Evolutionary conservation across 1,140 invertebrate genomes (phyloP).

Genomic region (Apis dorsata): DNA sequence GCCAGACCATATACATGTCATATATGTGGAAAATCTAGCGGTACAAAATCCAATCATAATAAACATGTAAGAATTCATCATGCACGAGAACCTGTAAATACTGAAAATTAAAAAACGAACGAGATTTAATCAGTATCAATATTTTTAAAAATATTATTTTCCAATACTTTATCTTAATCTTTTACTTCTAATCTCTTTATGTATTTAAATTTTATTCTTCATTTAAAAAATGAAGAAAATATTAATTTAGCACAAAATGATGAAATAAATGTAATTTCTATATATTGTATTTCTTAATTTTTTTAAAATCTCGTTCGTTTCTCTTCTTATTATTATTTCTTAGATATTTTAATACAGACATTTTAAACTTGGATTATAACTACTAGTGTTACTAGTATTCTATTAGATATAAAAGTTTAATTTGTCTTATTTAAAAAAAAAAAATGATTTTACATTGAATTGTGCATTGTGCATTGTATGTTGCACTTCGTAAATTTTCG

Average conservation of each 20-base stretch:
- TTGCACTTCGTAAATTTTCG: conserved; percentile 51
- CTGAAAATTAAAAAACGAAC: conserved; percentile 84
- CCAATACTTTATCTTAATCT: background rate
- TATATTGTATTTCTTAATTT: conserved; percentile 1
- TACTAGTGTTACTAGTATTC: background rate
- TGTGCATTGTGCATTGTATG: conserved; percentile 16
- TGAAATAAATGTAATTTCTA: background rate
- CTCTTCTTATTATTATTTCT: background rate
- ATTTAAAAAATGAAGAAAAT: background rate
- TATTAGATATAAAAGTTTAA: background rate
- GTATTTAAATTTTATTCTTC: background rate
- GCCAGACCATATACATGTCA: conserved; percentile 91
- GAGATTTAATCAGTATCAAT: conserved; percentile 24
- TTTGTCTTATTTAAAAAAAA: conserved; percentile 19
- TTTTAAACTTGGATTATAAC: conserved; percentile 21
- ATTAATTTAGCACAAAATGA: conserved; percentile 22
- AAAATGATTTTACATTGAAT: conserved; percentile 36
- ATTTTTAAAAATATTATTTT: background rate
- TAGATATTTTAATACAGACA: conserved; percentile 37
- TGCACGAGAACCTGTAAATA: conserved; percentile 90
- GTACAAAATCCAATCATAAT: conserved; percentile 93
- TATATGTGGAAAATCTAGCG: conserved; percentile 92
- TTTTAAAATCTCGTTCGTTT: conserved; percentile 39
- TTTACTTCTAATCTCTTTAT: conserved; percentile 11
- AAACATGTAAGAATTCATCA: conserved; percentile 94